phyloP scores from a whole-genome alignment of 2,113 vertebrate species.

The Alaudala cheleensis region DNA sequence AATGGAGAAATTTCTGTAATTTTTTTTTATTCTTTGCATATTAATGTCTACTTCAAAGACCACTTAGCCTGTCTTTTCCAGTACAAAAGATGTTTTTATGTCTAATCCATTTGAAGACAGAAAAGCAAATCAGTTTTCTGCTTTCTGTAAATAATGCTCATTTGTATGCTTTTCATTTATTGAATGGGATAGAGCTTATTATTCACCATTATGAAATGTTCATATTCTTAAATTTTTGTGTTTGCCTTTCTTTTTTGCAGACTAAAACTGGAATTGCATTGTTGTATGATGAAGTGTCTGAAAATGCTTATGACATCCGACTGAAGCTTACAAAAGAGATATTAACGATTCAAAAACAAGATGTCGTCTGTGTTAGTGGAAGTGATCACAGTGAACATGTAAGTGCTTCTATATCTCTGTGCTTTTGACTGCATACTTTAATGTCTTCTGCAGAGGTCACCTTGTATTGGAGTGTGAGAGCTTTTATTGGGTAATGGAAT shows the following conservation, averaged over 20 bases:
- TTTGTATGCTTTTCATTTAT: background rate
- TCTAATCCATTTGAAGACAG: background rate
- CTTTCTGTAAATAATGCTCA: background rate
- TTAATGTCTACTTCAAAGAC: background rate
- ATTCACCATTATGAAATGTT: background rate
- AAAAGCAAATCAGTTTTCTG: background rate
- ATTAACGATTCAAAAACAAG: slow-evolving; percentile 91
- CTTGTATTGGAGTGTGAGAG: background rate
- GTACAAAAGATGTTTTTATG: background rate
- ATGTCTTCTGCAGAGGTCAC: background rate
- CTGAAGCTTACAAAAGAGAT: slow-evolving; percentile 88
- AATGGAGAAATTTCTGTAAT: background rate
- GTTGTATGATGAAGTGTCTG: slow-evolving; percentile 82
- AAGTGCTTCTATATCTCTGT: slow-evolving; percentile 78
- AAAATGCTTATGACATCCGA: slow-evolving; percentile 86
- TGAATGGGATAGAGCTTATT: background rate
- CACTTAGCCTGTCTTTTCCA: background rate
- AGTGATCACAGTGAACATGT: slow-evolving; percentile 83
- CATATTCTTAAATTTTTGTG: background rate
- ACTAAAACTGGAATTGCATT: slow-evolving; percentile 88
- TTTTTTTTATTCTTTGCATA: background rate
- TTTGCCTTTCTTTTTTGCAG: slow-evolving; percentile 73
- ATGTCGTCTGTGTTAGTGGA: slow-evolving; percentile 86
- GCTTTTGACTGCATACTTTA: background rate
- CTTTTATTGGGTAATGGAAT: background rate